A percentile compares a stretch with the other conserved stretches of the same genome.
These are phyloP conservation scores for Julus scanicus DNA, from an alignment of 2,888 invertebrate species.

Conservation along the genomic window DNA sequence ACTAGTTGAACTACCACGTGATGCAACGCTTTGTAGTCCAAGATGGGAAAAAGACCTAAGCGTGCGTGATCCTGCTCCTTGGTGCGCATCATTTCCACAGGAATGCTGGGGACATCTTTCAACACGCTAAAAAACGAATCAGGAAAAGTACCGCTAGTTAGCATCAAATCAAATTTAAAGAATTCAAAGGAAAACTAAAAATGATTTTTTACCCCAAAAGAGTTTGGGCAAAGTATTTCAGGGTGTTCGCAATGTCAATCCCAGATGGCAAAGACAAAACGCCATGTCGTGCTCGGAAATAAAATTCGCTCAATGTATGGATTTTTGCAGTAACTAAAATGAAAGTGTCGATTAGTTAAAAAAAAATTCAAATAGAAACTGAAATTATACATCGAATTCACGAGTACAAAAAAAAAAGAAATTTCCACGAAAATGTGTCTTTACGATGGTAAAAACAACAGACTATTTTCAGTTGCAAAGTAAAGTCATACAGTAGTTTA, in stretches of 20 bases:
- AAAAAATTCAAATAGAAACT: background rate
- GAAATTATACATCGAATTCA: too few relatives aligned
- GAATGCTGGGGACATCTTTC: conserved; percentile 95
- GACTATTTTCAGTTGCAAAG: too few relatives aligned
- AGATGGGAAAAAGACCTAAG: conserved; percentile 87
- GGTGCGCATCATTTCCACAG: conserved; percentile 88
- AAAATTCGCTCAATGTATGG: conserved; percentile 95
- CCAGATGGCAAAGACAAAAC: conserved; percentile 93
- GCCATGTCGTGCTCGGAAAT: conserved; percentile 90
- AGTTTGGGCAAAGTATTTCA: conserved; percentile 98
- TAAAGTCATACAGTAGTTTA: too few relatives aligned
- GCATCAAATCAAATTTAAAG: background rate
- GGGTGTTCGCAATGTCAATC: conserved; percentile 94
- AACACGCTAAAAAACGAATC: conserved; percentile 80
- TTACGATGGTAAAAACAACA: too few relatives aligned
- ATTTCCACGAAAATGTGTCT: too few relatives aligned
- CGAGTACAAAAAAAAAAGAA: too few relatives aligned
- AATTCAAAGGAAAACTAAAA: too few relatives aligned
- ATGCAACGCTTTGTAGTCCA: conserved; percentile 96
- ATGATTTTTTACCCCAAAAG: conserved; percentile 81
- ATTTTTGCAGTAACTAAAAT: conserved; percentile 95
- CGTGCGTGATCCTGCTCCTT: conserved; percentile 75
- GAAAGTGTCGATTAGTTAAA: conserved; percentile 42
- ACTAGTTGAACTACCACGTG: conserved; percentile 89
- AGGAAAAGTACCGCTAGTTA: background rate